Conservation (phyloP, 2,113 vertebrate species). For the Melanostigma gelatinosum region DNA sequence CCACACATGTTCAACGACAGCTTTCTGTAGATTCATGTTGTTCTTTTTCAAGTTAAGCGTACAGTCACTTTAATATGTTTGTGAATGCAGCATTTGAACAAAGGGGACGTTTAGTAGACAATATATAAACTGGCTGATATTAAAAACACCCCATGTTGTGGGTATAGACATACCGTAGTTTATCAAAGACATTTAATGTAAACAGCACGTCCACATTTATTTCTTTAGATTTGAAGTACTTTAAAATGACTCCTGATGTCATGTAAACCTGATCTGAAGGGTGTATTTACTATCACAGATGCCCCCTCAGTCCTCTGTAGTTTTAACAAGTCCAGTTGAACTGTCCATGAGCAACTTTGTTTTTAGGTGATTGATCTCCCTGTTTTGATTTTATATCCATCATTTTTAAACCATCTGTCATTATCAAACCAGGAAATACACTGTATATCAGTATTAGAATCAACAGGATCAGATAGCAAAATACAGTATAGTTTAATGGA, state of each 20-base stretch:
- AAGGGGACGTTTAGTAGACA: background rate
- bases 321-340: background rate
- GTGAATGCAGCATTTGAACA: background rate
- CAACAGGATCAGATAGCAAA: background rate
- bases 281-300: background rate
- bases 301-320: background rate
- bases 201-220: background rate
- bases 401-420: background rate
- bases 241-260: background rate
- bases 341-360: background rate
- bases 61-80: background rate
- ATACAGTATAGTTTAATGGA: background rate
- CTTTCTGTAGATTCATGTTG: background rate
- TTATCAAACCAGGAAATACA: background rate
- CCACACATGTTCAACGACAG: constrained; percentile 14
- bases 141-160: background rate
- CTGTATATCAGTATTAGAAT: background rate
- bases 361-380: background rate
- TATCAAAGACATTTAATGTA: background rate
- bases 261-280: background rate
- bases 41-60: background rate
- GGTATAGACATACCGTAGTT: background rate
- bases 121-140: background rate
- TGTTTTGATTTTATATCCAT: background rate
- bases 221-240: background rate